Base-by-base conservation (phyloP, 2,797 vertebrate genomes). In the Ceyx erithaca region DNA sequence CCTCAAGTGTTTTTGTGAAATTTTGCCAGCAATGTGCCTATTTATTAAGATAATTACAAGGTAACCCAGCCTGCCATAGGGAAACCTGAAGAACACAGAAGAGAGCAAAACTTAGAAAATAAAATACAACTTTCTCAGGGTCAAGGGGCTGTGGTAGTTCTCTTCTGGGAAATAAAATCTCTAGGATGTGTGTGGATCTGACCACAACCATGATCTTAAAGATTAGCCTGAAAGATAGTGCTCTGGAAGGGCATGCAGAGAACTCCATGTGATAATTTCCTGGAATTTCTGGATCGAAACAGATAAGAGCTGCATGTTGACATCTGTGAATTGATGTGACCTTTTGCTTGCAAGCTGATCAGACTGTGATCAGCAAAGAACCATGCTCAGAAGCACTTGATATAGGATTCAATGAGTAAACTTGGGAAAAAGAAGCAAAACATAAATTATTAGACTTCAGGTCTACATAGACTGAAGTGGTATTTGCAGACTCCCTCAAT, bases 251-350 rank as follows among this genome's bases (percentile, higher is more conserved):
- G 86, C 81, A 94, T 0, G 46, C 61, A 64, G 85, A 73, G 83
- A 93, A 77, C 75, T 80, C 64, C 51, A 89, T 67, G 95, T 94
- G 93, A 90, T 92, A 91, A 92, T 96, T 96, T 96, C 90, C 81
- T 92, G 94, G 94, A 95, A 95, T 93, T 90, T 93, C 88, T 92
- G 90, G 86, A 92, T 77, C 1, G 45, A 93, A 94, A 83, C 55
- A 93, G 79, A 85, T 75, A 96, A 90, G 69, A 93, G 20, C 62
- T 95, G 17, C 84, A 69, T 76, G 84, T 55, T 92, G 88, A 87
- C 86, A 92, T 92, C 81, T 90, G 79, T 69, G 70, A 94, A 80
- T 80, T 80, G 67, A 78, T 79, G 43, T 79, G 91, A 90, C 81
- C 76, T 94, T 92, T 90, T 62, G 35, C 68, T 72, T 92, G 79